phyloP scores from a whole-genome alignment of 2,888 invertebrate genomes.

The Villa cingulata region DNA sequence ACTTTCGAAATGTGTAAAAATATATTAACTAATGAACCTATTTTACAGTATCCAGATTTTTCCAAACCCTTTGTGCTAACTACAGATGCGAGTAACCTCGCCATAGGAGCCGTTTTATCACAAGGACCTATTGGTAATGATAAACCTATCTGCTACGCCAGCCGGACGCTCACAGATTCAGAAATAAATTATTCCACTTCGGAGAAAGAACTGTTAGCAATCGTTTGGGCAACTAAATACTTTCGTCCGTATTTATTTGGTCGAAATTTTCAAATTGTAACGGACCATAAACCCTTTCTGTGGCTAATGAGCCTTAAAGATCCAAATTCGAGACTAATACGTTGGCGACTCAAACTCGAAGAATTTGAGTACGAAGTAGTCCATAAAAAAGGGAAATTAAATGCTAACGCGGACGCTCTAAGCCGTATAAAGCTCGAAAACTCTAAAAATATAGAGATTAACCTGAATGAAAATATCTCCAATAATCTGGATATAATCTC shows the following conservation, averaged over 20 bases:
- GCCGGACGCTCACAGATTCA: slow-evolving; percentile 16
- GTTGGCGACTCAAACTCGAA: slow-evolving; percentile 21
- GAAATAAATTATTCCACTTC: slow-evolving; percentile 18
- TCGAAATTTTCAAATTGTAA: slow-evolving; percentile 17
- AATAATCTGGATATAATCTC: not conserved
- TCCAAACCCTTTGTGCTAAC: slow-evolving; percentile 18
- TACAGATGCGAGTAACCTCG: slow-evolving; percentile 20
- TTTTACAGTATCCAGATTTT: slow-evolving; percentile 19
- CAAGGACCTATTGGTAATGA: slow-evolving; percentile 12
- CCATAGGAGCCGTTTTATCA: slow-evolving; percentile 18
- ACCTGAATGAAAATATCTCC: not conserved
- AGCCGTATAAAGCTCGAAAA: not conserved
- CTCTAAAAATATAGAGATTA: not conserved
- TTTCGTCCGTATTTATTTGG: slow-evolving; percentile 20
- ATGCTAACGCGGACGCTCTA: slow-evolving; percentile 14
- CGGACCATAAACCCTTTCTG: slow-evolving; percentile 20
- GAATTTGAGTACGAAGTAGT: slow-evolving; percentile 19
- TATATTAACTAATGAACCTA: not conserved
- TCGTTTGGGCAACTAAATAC: slow-evolving; percentile 15
- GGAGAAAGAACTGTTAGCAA: slow-evolving; percentile 19
- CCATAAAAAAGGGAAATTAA: slow-evolving; percentile 16
- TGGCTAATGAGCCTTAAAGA: slow-evolving; percentile 18
- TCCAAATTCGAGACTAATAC: slow-evolving; percentile 16
- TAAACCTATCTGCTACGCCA: slow-evolving; percentile 16
- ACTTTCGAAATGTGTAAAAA: slow-evolving; percentile 6